Base-by-base conservation (phyloP, 2,888 invertebrate species). In the Aquatica leii region DNA sequence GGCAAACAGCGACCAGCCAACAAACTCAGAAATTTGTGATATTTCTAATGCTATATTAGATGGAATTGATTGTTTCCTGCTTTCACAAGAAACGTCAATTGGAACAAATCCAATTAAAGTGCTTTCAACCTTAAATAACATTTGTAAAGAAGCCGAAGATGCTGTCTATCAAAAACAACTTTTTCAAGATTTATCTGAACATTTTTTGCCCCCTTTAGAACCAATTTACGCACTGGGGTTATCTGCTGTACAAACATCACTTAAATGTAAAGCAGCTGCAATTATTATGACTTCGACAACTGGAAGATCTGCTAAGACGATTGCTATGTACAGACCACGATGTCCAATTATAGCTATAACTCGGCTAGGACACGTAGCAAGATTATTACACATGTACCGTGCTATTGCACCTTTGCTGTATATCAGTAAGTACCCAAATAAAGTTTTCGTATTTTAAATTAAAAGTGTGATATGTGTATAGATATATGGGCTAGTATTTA, bases 31-130 rank as follows among this genome's bases (percentile, higher is more conserved):
- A 81, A 86, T 89, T n/a, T 88, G 91, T 15, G 95, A 96, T 78
- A 93, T 97, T n/a, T 95, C 95, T 17, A 96, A 96, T 81, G 90
- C 95, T 9, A 89, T 97, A 41, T 83, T 95, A 17, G 96, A 97
- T 81, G 96, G 96, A 3, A 91, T 90, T 40, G 96, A 96, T 80
- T 94, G 94, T 73, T 88, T 96, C 54, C 89, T 96, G 86, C 85
- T 97, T 77, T 87, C 90, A n/a, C 90, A 91, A 66, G 92, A 93
- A 78, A 91, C 91, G 0, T 90, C 92, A 20, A 90, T 91, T 78
- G 92, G 92, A 52, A 85, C 86, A 18, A 90, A 90, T 77, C 90
- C 90, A 4, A 76, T 94, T 67, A 90, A 93, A 73, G 88, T 93
- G 67, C 86, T 91, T 34, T 84, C 84, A 54, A 88, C 88, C 6